Percentiles rank a stretch among this genome's conserved stretches.
Conservation (phyloP, 2,113 vertebrate species). For the Campylorhamphus procurvoides region DNA sequence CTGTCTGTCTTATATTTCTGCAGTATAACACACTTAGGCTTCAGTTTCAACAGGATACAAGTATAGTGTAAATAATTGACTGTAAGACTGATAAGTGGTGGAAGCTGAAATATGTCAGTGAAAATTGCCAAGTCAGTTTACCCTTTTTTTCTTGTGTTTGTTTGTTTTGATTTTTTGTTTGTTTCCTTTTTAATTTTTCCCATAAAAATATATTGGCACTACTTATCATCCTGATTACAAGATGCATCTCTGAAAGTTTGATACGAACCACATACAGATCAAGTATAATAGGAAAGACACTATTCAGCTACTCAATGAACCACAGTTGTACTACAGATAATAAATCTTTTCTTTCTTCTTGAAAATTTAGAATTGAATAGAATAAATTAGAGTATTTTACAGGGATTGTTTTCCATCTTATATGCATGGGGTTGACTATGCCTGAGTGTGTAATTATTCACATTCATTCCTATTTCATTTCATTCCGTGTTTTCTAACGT, state of each 20-base stretch:
- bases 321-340: not conserved
- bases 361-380: not conserved
- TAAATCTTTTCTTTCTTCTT: not conserved
- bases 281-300: not conserved
- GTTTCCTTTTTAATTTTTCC: not conserved
- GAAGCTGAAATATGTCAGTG: not conserved
- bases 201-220: not conserved
- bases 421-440: not conserved
- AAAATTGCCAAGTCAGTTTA: not conserved
- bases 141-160: not conserved
- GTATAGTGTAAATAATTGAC: not conserved
- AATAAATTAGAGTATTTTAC: not conserved
- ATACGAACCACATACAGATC: not conserved
- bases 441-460: not conserved
- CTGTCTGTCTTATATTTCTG: not conserved
- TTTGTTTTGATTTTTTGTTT: not conserved
- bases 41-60: not conserved
- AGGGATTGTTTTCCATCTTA: not conserved
- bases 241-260: not conserved
- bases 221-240: not conserved
- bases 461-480: not conserved
- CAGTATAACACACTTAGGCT: not conserved
- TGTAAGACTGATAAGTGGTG: not conserved
- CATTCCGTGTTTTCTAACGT: not conserved
- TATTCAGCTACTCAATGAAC: not conserved